Evolutionary conservation across 35 echinoderm and acorn worm species (phyloP), one percentile per base, ranked within the genome.

Genomic region (Diadema setosum): DNA sequence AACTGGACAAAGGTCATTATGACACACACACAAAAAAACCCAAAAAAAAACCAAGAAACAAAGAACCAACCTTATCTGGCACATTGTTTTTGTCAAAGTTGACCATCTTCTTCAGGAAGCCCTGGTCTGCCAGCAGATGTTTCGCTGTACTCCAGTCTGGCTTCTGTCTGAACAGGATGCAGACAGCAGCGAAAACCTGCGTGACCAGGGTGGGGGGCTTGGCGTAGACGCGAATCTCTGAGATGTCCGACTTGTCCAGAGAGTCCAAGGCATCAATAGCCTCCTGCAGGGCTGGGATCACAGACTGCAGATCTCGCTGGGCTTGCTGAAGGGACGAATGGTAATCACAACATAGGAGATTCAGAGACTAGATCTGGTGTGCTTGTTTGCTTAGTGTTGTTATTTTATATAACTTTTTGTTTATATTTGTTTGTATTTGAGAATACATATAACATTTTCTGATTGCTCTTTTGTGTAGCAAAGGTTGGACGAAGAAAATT

Each of bases 181-280:
- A 99, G 2, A 99, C 96, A 15, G 96, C 92, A 65, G 85, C 93
- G 86, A 99, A 95, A 39, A 99, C 96, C 41, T 99, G 96, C 89
- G 67, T 99, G 65, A 99, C 96, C 36, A 99, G 86, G 8, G 67
- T 83, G 0, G 96, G 96, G 6, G 96, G 96, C 5, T 89, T 92
- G 86, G 81, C 80, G 83, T 94, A 99, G 52, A 99, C 96, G 6
- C 96, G 65, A 52, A 99, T 99, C 86, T 99, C 96, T 4, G 96
- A 99, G 82, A 99, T 99, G 49, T 99, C 96, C 0, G 93, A 95
- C 70, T 99, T 99, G 37, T 99, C 93, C 5, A 99, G 67, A 15
- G 96, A 87, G 58, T 99, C 96, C 46, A 99, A 52, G 23, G 96
- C 92, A 31, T 86, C 90, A 0, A 91, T 94, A 41, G 96, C 96